phyloP scores from a whole-genome alignment of 1,140 invertebrate genomes.

The Ostrea edulis region DNA sequence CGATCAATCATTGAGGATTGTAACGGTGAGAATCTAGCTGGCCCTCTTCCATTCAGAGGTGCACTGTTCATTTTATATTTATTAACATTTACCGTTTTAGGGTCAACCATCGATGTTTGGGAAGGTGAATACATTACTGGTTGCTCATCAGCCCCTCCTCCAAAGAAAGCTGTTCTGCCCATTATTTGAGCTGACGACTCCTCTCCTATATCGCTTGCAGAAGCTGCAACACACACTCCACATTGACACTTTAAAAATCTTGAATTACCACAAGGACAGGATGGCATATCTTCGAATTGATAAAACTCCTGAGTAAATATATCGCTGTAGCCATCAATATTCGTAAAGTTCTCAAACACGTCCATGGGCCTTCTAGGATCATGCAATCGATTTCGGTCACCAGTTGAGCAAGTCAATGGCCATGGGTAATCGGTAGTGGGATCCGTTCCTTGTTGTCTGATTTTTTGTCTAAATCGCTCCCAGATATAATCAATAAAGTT shows the following conservation, averaged over 20 bases:
- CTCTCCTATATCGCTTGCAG: not conserved
- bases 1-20: constrained; percentile 14
- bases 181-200: not conserved
- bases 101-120: not conserved
- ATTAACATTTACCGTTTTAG: not conserved
- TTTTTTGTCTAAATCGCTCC: constrained; percentile 48
- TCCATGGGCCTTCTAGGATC: constrained; percentile 42
- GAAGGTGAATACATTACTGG: not conserved
- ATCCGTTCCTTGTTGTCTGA: constrained; percentile 33
- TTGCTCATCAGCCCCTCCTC: not conserved
- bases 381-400: not conserved
- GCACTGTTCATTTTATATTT: not conserved
- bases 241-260: constrained; percentile 9
- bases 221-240: not conserved
- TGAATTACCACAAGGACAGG: constrained; percentile 27
- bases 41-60: not conserved
- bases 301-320: constrained; percentile 49
- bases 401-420: not conserved
- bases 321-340: constrained; percentile 53
- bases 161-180: not conserved
- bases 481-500: constrained; percentile 54
- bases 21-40: not conserved
- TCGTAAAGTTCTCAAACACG: constrained; percentile 40
- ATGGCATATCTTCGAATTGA: constrained; percentile 47
- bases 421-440: constrained; percentile 39